Percentiles rank a stretch among this genome's conserved stretches.
phyloP scores from a whole-genome alignment of 1,140 invertebrate genomes.

The Saccostrea cuccullata region DNA sequence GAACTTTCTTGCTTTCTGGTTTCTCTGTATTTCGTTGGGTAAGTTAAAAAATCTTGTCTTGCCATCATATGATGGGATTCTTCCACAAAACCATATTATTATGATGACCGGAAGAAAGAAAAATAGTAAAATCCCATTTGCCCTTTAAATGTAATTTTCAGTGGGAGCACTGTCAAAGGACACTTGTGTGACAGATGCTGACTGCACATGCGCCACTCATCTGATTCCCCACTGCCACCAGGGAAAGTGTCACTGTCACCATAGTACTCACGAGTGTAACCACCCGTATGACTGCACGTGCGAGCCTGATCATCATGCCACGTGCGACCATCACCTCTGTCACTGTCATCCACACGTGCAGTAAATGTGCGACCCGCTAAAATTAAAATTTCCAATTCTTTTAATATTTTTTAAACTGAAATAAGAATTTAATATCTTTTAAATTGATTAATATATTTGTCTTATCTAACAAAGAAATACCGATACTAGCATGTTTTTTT shows the following conservation, averaged over 20 bases:
- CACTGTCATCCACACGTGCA: neutral
- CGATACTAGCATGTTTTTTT: too few relatives aligned
- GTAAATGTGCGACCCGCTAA: neutral
- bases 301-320: neutral
- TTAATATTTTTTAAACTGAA: too few relatives aligned
- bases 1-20: neutral
- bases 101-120: too few relatives aligned
- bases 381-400: too few relatives aligned
- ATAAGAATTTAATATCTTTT: too few relatives aligned
- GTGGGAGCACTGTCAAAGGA: neutral
- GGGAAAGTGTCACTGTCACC: neutral
- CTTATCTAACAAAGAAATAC: too few relatives aligned
- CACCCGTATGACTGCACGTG: neutral
- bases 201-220: neutral
- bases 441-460: too few relatives aligned
- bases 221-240: neutral
- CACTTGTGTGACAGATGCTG: neutral
- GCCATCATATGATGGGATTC: too few relatives aligned
- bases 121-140: too few relatives aligned
- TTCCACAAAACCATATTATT: too few relatives aligned
- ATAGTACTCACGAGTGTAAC: conserved; percentile 4
- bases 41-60: neutral
- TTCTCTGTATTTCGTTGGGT: neutral
- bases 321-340: conserved; percentile 18
- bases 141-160: too few relatives aligned